Conservation (phyloP, 2,888 invertebrate genomes). For the Drosophila conformis region DNA sequence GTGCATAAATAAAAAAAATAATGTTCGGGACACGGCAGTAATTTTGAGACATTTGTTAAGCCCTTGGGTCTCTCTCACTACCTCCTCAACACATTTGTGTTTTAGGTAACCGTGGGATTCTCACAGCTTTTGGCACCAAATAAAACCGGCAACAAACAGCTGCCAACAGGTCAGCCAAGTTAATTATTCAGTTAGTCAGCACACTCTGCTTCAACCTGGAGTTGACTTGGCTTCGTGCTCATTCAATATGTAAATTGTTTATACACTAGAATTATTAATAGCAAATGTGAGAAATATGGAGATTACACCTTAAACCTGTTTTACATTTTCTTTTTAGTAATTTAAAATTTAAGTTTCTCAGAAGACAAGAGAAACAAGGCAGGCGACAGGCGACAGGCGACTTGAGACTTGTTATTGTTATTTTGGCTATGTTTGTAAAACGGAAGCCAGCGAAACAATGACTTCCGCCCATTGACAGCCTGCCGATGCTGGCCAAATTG, state of each 20-base stretch:
- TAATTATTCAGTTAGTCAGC: constrained; percentile 60
- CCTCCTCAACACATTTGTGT: not conserved
- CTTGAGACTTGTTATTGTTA: constrained; percentile 36
- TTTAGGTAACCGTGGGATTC: not conserved
- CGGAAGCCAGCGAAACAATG: constrained; percentile 45
- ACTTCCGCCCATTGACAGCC: constrained; percentile 41
- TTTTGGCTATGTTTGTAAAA: constrained; percentile 30
- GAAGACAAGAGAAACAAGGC: constrained; percentile 26
- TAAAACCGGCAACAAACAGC: constrained; percentile 37
- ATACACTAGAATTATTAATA: constrained; percentile 57
- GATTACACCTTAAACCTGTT: constrained; percentile 43
- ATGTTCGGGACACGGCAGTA: not conserved
- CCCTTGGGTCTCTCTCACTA: not conserved
- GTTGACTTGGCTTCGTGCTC: constrained; percentile 39
- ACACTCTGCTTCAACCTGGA: constrained; percentile 9
- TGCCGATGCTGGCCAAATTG: constrained; percentile 51
- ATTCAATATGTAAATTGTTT: constrained; percentile 68
- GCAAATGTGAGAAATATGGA: constrained; percentile 67
- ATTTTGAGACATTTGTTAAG: not conserved
- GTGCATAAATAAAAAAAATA: not conserved
- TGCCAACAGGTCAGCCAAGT: constrained; percentile 58
- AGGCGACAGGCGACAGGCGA: constrained; percentile 11
- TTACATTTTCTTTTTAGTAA: constrained; percentile 6
- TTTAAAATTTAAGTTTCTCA: constrained; percentile 35
- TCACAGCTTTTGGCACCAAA: constrained; percentile 8